phyloP scores from a whole-genome alignment of 2,888 invertebrate genomes.

The Acanthosepion lycidas region DNA sequence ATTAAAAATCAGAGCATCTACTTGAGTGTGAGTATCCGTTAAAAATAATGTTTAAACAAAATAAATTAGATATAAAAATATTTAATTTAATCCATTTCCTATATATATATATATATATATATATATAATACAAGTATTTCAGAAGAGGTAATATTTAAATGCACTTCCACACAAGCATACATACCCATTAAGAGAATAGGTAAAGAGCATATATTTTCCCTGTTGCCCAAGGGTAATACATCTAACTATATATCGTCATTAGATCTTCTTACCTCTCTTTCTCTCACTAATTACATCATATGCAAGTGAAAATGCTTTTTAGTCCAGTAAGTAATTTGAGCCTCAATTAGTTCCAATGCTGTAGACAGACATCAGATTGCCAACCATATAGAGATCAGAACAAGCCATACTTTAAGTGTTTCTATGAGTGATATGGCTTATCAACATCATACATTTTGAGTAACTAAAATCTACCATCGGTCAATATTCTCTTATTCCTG shows the following conservation, averaged over 20 bases:
- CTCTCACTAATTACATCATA: background rate
- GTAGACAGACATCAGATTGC: background rate
- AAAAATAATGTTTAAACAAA: too few relatives aligned
- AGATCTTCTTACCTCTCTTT: background rate
- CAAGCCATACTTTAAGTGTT: background rate
- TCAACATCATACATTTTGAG: background rate
- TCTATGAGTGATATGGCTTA: background rate
- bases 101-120: too few relatives aligned
- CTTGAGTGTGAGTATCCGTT: too few relatives aligned
- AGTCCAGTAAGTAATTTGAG: background rate
- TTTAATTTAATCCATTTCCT: too few relatives aligned
- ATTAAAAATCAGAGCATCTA: too few relatives aligned
- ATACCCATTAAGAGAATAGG: background rate
- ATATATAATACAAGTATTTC: background rate
- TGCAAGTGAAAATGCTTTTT: constrained; percentile 8
- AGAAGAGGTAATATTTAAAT: background rate
- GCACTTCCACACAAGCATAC: background rate
- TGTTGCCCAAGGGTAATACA: background rate
- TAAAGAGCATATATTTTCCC: background rate
- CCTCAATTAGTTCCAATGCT: constrained; percentile 8
- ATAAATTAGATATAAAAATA: too few relatives aligned
- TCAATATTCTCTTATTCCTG: background rate
- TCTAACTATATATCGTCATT: background rate
- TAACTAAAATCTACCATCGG: background rate
- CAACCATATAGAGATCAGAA: background rate